Evolutionary conservation across 2,113 vertebrate genomes (phyloP).

Genomic region (Thalassarche chlororhynchos): DNA sequence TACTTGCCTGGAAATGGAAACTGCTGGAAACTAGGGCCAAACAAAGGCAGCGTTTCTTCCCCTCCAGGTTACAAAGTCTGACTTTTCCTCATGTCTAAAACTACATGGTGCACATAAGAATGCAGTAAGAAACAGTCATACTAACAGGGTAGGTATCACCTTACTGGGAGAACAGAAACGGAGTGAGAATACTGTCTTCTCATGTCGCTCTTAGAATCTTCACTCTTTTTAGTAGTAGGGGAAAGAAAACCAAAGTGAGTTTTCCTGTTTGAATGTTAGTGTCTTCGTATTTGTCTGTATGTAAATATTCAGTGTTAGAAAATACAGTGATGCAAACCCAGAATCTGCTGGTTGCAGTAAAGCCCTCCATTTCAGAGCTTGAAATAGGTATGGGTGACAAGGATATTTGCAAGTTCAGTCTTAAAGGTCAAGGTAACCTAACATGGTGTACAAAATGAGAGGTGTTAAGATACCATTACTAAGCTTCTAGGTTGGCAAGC

Average conservation of each 20-base stretch:
- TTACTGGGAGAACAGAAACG: background rate
- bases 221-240: background rate
- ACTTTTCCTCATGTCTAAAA: background rate
- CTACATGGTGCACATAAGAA: rapidly evolving
- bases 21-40: background rate
- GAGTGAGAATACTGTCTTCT: background rate
- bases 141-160: background rate
- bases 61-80: background rate
- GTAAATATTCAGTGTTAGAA: background rate
- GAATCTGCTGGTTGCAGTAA: background rate
- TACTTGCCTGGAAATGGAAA: background rate
- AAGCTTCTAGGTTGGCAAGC: background rate
- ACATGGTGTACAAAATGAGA: background rate
- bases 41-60: background rate
- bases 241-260: background rate
- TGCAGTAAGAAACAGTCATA: background rate
- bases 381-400: background rate
- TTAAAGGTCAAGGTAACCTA: background rate
- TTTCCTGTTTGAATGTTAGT: background rate
- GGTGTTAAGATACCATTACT: background rate
- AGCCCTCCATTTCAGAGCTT: background rate
- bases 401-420: background rate
- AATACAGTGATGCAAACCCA: background rate
- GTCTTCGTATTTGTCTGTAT: background rate
- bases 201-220: background rate